A percentile compares a stretch with the other conserved stretches of the same genome.
Conservation (phyloP, 2,797 vertebrate genomes). For the Varecia variegata region DNA sequence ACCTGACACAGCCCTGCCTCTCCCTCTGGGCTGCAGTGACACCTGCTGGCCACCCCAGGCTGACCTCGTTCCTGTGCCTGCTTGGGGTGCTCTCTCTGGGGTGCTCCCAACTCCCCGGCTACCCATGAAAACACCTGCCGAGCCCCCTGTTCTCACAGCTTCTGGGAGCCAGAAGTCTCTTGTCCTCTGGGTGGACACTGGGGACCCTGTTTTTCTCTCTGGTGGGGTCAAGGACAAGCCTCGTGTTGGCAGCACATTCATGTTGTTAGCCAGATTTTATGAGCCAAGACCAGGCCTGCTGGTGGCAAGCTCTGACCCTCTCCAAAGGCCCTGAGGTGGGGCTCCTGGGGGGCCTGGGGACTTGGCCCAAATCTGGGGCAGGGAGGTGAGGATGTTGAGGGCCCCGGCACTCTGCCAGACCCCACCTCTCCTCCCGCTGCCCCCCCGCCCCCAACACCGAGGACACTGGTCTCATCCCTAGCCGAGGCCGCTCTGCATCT, state of each 20-base stretch:
- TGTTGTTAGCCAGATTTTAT: rapidly evolving
- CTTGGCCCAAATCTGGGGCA: not conserved
- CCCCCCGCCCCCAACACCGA: too few species aligned
- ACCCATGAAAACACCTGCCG: rapidly evolving
- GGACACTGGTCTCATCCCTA: not conserved
- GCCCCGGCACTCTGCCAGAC: not conserved
- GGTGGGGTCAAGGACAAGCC: rapidly evolving
- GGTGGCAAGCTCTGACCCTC: not conserved
- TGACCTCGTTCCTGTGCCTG: not conserved
- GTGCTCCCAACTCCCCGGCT: not conserved
- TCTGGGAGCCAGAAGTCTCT: conserved; percentile 60
- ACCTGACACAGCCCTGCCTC: not conserved
- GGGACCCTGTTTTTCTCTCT: conserved; percentile 10
- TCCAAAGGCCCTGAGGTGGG: not conserved
- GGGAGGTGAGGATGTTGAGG: too few species aligned
- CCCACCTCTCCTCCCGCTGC: rapidly evolving
- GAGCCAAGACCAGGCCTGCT: not conserved
- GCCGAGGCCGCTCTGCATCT: not conserved
- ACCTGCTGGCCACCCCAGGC: not conserved
- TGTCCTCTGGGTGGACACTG: conserved; percentile 54
- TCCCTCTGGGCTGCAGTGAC: not conserved
- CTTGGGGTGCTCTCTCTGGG: too few species aligned
- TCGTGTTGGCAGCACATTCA: rapidly evolving
- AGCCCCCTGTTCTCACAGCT: not conserved
- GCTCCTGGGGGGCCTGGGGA: not conserved